Conservation (phyloP, 2,888 invertebrate species). For the Monopis laevigella region DNA sequence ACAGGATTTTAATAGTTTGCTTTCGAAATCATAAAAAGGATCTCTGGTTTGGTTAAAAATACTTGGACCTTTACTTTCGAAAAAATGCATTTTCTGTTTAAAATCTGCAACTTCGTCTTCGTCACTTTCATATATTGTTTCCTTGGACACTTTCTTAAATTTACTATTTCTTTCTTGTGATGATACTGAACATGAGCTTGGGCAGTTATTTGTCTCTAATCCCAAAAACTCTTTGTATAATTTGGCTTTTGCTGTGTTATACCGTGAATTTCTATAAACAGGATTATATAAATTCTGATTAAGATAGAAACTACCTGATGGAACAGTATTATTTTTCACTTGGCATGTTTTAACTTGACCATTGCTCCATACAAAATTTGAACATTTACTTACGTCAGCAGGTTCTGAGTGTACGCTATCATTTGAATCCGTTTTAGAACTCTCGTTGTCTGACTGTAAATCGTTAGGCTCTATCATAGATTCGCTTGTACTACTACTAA, state of each 20-base stretch:
- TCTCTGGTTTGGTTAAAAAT: constrained; percentile 17
- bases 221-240: constrained; percentile 34
- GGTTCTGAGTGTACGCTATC: constrained; percentile 30
- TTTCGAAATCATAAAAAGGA: constrained; percentile 31
- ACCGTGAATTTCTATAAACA: constrained; percentile 33
- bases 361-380: constrained; percentile 39
- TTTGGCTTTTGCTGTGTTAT: constrained; percentile 29
- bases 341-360: constrained; percentile 14
- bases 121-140: constrained; percentile 20
- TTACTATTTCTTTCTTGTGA: constrained; percentile 18
- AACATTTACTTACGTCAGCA: constrained; percentile 33
- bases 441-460: constrained; percentile 14
- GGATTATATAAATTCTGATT: constrained; percentile 27
- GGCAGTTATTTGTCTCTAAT: constrained; percentile 20
- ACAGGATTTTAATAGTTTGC: constrained; percentile 39
- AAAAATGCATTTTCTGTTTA: constrained; percentile 23
- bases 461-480: background rate
- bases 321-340: constrained; percentile 19
- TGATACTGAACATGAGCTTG: background rate
- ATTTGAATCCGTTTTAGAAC: constrained; percentile 21
- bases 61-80: constrained; percentile 24
- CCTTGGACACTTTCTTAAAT: constrained; percentile 21
- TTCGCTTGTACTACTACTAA: background rate
- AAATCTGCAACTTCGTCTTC: constrained; percentile 22
- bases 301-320: constrained; percentile 12